Percentiles rank a stretch among this genome's conserved stretches.
Evolutionary conservation across 2,113 vertebrate species (phyloP).

Genomic region (Hemiscyllium ocellatum): DNA sequence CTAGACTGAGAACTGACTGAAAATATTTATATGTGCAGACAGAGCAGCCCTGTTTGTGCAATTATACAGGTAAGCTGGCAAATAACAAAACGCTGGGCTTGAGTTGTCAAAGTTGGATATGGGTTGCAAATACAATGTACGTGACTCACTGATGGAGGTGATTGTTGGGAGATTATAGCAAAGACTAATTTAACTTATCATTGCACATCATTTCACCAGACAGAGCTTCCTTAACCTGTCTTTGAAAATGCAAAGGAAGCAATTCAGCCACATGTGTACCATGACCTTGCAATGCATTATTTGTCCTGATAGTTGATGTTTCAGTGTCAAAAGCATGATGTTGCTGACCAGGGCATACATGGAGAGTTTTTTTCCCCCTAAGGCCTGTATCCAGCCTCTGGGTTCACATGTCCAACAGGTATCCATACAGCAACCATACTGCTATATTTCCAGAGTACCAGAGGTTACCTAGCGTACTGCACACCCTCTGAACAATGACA

Average conservation of each 20-base stretch:
- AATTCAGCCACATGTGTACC: background rate
- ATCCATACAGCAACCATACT: slow-evolving; percentile 44
- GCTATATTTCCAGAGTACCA: slow-evolving; percentile 36
- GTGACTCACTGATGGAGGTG: slow-evolving; percentile 10
- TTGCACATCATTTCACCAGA: background rate
- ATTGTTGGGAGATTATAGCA: background rate
- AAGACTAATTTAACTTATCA: background rate
- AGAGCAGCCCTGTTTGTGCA: background rate
- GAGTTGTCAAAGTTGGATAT: slow-evolving; percentile 18
- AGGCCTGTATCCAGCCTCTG: background rate
- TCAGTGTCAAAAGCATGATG: background rate
- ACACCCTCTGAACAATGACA: background rate
- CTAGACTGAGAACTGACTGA: background rate
- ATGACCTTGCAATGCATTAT: background rate
- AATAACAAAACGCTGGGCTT: background rate
- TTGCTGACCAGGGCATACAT: background rate
- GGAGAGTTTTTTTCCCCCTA: background rate
- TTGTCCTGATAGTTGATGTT: background rate
- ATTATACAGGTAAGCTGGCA: too few relatives aligned
- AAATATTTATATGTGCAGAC: background rate
- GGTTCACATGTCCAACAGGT: slow-evolving; percentile 48
- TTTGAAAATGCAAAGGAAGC: background rate
- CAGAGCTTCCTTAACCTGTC: background rate
- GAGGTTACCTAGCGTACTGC: slow-evolving; percentile 47
- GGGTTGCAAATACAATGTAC: slow-evolving; percentile 4